Evolutionary conservation across 2,888 invertebrate genomes (phyloP), one percentile per base, ranked within the genome.

Genomic region (Seira musarum): DNA sequence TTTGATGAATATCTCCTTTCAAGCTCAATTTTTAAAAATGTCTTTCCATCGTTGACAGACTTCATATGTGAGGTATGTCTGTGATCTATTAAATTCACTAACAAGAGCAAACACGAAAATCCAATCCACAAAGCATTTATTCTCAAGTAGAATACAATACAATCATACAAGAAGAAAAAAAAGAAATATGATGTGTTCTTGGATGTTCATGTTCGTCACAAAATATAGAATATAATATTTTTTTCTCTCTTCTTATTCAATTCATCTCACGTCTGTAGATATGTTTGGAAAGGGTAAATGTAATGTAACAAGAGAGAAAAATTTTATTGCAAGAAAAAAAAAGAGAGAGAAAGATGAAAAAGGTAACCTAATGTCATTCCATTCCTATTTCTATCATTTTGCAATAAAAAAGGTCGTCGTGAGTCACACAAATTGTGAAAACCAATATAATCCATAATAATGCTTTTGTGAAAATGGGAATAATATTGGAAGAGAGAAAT

Each of bases 341-440:
- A n/a, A 70, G 19, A 17, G 69, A 57, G 21, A 67, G 21, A 70
- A 60, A 60, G 65, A 66, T 57, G 49, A 75, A 63, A 74, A 75
- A 75, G 67, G 75, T 75, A 75, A 75, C 68, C 75, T 75, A 75
- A 75, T 67, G 68, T 68, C 40, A 68, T 68, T 75, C 75, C 67
- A 75, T 75, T 75, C n/a, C n/a, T n/a, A n/a, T n/a, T n/a, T n/a
- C 75, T 25, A 68, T 73, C 73, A 73, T 75, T 75, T 75, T 75
- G 67, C 68, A 75, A 75, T 75, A 75, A 75, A 73, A 74, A 67
- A 61, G 67, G 67, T 68, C 68, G n/a, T n/a, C n/a, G 57, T 69
- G 67, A 75, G 75, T 68, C 75, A 66, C n/a, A n/a, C 75, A 75
- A 75, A 75, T 75, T 75, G 75, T 75, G 75, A 75, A 75, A 75